Evolutionary conservation across 2,113 vertebrate species (phyloP).

Genomic region (Typhlomys cinereus): DNA sequence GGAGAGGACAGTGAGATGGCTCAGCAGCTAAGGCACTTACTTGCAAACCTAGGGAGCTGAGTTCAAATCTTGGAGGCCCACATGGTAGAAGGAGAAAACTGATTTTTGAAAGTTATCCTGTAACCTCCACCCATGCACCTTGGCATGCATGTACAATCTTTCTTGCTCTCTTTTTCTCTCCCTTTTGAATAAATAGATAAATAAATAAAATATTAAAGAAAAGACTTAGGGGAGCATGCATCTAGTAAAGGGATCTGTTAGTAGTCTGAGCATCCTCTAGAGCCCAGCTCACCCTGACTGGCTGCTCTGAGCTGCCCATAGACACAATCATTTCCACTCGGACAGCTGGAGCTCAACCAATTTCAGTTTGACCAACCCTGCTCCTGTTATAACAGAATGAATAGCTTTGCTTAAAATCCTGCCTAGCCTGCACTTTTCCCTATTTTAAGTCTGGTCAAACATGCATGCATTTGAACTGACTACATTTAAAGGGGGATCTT

Average conservation of each 20-base stretch:
- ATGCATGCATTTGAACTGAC: background rate
- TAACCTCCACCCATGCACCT: too few relatives aligned
- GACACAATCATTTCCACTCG: background rate
- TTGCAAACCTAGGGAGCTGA: too few relatives aligned
- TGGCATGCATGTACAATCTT: too few relatives aligned
- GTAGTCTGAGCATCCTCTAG: background rate
- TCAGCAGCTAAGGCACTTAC: too few relatives aligned
- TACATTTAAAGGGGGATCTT: background rate
- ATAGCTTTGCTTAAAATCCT: conserved; percentile 17
- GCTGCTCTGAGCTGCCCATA: background rate
- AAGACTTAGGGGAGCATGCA: background rate
- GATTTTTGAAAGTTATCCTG: too few relatives aligned
- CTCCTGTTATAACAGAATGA: background rate
- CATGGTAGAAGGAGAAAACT: too few relatives aligned
- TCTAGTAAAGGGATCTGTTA: background rate
- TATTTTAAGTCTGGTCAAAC: background rate
- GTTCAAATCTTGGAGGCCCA: too few relatives aligned
- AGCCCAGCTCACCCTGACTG: background rate
- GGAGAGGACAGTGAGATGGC: too few relatives aligned
- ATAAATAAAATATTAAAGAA: too few relatives aligned
- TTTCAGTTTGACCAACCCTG: background rate
- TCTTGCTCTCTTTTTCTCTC: too few relatives aligned
- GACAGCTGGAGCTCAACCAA: background rate
- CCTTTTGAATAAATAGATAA: too few relatives aligned
- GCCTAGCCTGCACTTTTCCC: background rate